phyloP scores from a whole-genome alignment of 2,797 vertebrate species.

The Molossus alvarezi region DNA sequence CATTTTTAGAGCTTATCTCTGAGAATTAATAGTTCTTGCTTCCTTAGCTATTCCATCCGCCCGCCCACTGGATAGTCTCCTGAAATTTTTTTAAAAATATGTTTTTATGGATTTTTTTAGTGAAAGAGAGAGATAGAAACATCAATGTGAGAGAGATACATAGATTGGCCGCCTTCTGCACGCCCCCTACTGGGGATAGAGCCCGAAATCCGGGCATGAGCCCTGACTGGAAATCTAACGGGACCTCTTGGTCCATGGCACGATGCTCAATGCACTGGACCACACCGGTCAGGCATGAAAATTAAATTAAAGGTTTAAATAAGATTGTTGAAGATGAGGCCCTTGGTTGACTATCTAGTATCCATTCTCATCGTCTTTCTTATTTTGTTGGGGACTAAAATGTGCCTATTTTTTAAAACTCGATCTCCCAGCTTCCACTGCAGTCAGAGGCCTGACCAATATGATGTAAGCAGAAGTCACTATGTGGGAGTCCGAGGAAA shows the following conservation, averaged over 20 bases:
- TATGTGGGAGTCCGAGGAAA: neutral
- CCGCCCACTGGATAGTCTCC: neutral
- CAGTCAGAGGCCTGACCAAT: neutral
- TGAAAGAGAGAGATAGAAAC: too few relatives aligned
- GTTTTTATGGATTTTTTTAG: too few relatives aligned
- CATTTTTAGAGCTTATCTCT: constrained; percentile 3
- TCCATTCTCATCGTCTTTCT: neutral
- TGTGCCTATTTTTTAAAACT: neutral
- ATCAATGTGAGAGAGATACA: too few relatives aligned
- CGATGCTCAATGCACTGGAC: too few relatives aligned
- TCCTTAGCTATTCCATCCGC: neutral
- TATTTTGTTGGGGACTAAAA: constrained; percentile 36
- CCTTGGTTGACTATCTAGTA: neutral
- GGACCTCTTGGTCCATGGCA: too few relatives aligned
- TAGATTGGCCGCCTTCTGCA: too few relatives aligned
- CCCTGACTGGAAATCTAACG: too few relatives aligned
- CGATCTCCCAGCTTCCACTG: neutral
- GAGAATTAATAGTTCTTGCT: neutral
- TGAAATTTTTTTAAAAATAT: neutral
- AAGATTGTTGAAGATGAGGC: neutral
- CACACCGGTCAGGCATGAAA: neutral
- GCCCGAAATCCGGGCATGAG: too few relatives aligned
- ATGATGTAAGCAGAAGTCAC: neutral
- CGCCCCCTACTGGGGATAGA: too few relatives aligned
- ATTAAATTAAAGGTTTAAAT: constrained; percentile 16